Evolutionary conservation across 2,888 invertebrate species (phyloP), one percentile per base, ranked within the genome.

Genomic region (Blomia tropicalis): DNA sequence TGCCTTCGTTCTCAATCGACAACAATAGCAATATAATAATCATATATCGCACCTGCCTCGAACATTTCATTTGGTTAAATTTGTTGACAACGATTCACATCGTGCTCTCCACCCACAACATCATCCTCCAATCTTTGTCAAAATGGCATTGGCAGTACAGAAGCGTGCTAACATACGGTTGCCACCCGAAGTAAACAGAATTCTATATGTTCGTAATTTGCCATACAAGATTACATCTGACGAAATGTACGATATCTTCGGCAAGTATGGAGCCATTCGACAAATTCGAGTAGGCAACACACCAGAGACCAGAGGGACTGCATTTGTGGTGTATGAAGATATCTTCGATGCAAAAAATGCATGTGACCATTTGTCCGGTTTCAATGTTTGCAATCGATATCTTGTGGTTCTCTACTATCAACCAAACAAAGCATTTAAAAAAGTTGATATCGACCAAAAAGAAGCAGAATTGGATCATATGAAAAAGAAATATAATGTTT

Each of bases 231-330:
- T 99, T 69, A 95, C 95, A 58, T 91, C 89, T 4, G 98, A 98
- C 76, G 98, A 99, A 81, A 98, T 98, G 96, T 98, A 99, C 73
- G 98, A 99, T 76, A 99, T 99, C 67, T 99, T 98, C 79, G 98
- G 98, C 22, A 99, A 99, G 79, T 98, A 96, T 77, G 98, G 98
- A 70, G 96, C 98, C 2, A 96, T 98, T 68, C 77, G 98, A 70
- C 98, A 99, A 77, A 98, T 98, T 66, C 79, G 98, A 77, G 89
- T 95, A 32, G 96, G 96, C 1, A 96, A 93, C 72, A 96, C 95
- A 27, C 87, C 93, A 17, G 96, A 98, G 75, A 92, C 95, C 0
- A 82, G 92, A 74, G 98, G 98, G 59, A 98, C 98, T 32, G 98
- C 98, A 22, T 98, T 96, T 80, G 95, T 99, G 56, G 92, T 99